phyloP scores from a whole-genome alignment of 2,113 vertebrate species.

The Cyrtonyx montezumae region DNA sequence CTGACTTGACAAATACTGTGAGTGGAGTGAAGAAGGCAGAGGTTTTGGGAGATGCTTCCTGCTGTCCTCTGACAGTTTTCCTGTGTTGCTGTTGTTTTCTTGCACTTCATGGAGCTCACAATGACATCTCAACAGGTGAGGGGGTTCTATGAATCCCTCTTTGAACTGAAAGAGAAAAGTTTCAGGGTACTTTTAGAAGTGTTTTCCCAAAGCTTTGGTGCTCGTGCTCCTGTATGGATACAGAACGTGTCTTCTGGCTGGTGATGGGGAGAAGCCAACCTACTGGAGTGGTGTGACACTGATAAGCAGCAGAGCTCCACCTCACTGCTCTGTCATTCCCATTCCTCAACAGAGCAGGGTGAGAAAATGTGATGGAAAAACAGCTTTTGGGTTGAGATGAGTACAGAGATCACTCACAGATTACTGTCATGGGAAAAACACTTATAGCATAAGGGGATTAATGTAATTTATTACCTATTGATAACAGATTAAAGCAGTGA shows the following conservation, averaged over 20 bases:
- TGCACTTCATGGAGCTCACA: fast-evolving
- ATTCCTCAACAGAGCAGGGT: not conserved
- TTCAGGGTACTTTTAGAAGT: not conserved
- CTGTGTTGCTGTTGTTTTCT: not conserved
- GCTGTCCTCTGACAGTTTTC: not conserved
- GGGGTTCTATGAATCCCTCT: not conserved
- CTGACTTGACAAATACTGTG: not conserved
- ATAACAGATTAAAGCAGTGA: not conserved
- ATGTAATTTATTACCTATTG: not conserved
- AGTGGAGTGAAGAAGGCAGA: fast-evolving
- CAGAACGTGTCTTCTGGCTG: fast-evolving
- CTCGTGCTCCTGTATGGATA: fast-evolving
- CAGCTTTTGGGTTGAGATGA: not conserved
- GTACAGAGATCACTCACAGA: not conserved
- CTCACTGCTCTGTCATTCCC: not conserved
- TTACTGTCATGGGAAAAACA: not conserved
- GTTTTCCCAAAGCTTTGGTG: not conserved
- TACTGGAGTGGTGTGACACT: not conserved
- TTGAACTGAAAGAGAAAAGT: not conserved
- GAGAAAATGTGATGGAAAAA: not conserved
- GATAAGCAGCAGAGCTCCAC: not conserved
- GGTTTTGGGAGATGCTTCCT: not conserved
- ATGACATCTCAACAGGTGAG: not conserved
- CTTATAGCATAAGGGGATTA: not conserved
- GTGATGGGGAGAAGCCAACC: not conserved